Percentiles rank a stretch among this genome's conserved stretches.
These are phyloP conservation scores for Oikopleura dioica DNA, from an alignment of 23 tunicate genomes.

Conservation along the genomic window DNA sequence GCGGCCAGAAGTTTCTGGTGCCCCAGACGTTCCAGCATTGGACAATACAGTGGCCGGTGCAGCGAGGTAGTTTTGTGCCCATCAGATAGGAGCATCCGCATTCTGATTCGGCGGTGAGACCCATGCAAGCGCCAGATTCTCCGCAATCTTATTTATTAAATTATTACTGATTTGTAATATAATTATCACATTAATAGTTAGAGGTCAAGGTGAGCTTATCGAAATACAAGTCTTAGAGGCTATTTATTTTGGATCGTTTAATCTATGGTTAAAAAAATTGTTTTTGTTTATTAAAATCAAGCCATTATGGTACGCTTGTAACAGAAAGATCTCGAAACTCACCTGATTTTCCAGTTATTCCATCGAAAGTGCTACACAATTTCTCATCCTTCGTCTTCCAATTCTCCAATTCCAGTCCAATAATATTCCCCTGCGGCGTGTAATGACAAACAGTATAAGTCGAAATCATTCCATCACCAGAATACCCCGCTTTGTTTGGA, in stretches of 20 bases:
- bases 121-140: background rate
- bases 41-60: background rate
- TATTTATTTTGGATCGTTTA: too few relatives aligned
- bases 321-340: too few relatives aligned
- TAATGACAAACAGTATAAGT: slow-evolving; percentile 66
- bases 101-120: background rate
- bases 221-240: too few relatives aligned
- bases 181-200: too few relatives aligned
- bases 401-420: background rate
- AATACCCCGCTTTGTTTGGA: background rate
- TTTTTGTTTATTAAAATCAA: too few relatives aligned
- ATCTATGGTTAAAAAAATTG: too few relatives aligned
- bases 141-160: background rate
- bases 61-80: background rate
- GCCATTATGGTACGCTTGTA: too few relatives aligned
- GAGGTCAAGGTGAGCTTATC: too few relatives aligned
- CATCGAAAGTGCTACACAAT: too few relatives aligned
- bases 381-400: background rate
- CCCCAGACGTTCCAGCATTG: slow-evolving; percentile 1
- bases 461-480: slow-evolving; percentile 10
- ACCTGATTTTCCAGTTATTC: too few relatives aligned
- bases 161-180: too few relatives aligned
- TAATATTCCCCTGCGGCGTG: slow-evolving; percentile 41
- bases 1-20: slow-evolving; percentile 3
- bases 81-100: background rate